Conservation (phyloP, 2,888 invertebrate genomes). For the Hydrotaea diabolus region DNA sequence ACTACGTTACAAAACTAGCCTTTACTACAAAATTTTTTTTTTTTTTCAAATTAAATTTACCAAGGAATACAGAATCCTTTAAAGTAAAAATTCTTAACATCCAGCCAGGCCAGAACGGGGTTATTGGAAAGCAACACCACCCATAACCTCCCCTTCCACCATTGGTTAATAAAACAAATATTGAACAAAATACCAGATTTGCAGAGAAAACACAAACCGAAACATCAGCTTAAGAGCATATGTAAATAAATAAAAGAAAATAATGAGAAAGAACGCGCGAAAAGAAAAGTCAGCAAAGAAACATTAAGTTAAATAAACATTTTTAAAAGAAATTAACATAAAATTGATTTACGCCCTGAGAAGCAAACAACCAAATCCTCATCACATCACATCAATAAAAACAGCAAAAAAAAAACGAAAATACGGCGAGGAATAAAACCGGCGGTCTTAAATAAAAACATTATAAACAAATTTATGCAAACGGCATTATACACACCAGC, state of each 20-base stretch:
- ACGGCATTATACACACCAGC: conserved; percentile 19
- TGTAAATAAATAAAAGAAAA: conserved; percentile 20
- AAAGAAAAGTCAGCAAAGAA: conserved; percentile 8
- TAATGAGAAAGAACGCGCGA: too few relatives aligned
- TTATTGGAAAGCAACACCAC: too few relatives aligned
- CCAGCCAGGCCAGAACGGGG: too few relatives aligned
- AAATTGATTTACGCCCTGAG: conserved; percentile 7
- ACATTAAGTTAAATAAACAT: conserved; percentile 3
- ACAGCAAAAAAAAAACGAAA: not conserved
- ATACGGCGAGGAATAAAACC: not conserved
- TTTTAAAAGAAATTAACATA: conserved; percentile 11
- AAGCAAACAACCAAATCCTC: conserved; percentile 22
- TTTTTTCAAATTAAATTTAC: conserved; percentile 3
- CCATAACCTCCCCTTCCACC: not conserved
- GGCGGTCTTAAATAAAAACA: not conserved
- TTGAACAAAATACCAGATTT: not conserved
- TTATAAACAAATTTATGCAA: conserved; percentile 40
- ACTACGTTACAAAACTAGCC: too few relatives aligned
- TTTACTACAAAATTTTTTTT: too few relatives aligned
- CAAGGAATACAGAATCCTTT: not conserved
- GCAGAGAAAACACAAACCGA: conserved; percentile 14
- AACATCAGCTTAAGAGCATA: conserved; percentile 1
- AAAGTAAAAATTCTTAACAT: too few relatives aligned
- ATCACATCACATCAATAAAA: not conserved
- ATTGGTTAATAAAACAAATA: not conserved